Base-by-base conservation (phyloP, 30 jellyfish, hydroid and myxozoan species). In the Hydractinia symbiolongicarpus region DNA sequence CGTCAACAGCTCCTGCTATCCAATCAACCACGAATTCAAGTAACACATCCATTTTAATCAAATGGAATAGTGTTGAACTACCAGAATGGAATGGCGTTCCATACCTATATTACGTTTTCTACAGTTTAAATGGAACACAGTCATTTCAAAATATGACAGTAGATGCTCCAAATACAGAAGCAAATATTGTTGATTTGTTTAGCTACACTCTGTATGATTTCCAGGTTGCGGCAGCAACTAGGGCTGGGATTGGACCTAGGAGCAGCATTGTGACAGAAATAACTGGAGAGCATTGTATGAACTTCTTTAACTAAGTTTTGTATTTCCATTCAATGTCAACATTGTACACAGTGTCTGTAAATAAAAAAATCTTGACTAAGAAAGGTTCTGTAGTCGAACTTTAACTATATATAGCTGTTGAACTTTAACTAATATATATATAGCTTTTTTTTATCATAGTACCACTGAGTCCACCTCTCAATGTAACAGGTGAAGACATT, bases 401-500 rank as follows among this genome's bases (percentile, higher is more conserved):
- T 58, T 11, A 58, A 58, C 19, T 16, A 58, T 57, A n/a, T 9
- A 57, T 9, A 9, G 80, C 80, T 55, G n/a, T n/a, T n/a, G n/a
- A n/a, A n/a, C n/a, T n/a, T n/a, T n/a, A n/a, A n/a, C n/a, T n/a
- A n/a, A n/a, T n/a, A 30, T 73, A 21, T 13, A 54, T 51, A 10
- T 72, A 10, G 19, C 61, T 72, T 51, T 30, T 52, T 74, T 62
- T 62, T 5, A 58, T 78, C 79, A 4, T 51, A 86, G 95, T 86
- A 44, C 95, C 95, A 19, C 77, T 83, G 5, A 40, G 70, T 13
- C 80, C 95, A 4, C 88, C 95, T 16, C 20, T 81, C 44, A 86
- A 86, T 72, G 82, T 86, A 50, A 78, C 88, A 54, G 84, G 81
- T 8, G 77, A 61, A 5, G 61, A 71, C 67, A 66, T 53, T 54